A percentile compares a stretch with the other conserved stretches of the same genome.
These are phyloP conservation scores for Neoarius graeffei DNA, from an alignment of 2,113 vertebrate genomes.

Conservation along the genomic window DNA sequence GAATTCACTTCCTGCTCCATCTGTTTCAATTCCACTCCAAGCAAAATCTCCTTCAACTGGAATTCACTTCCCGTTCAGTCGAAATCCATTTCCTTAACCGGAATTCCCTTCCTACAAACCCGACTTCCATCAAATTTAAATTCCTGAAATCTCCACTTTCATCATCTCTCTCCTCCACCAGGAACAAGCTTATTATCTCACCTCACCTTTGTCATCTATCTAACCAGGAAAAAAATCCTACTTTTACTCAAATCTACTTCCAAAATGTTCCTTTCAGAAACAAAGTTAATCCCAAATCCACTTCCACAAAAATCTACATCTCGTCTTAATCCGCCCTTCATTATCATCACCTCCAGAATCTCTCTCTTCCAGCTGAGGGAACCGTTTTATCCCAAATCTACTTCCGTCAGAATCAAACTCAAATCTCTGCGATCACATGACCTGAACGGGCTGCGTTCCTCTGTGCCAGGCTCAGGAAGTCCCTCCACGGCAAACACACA, in stretches of 20 bases:
- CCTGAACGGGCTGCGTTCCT: neutral
- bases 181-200: neutral
- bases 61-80: too few species aligned
- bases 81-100: neutral
- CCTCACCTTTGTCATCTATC: neutral
- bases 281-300: neutral
- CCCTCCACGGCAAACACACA: conserved; percentile 64
- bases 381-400: neutral
- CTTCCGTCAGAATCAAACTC: neutral
- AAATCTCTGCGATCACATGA: neutral
- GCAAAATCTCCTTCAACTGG: neutral
- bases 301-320: too few species aligned
- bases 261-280: neutral
- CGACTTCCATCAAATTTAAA: neutral
- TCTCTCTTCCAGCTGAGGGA: neutral
- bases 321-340: neutral
- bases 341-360: neutral
- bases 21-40: neutral
- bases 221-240: neutral
- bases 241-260: neutral
- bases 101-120: neutral
- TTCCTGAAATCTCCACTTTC: neutral
- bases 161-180: neutral
- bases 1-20: neutral
- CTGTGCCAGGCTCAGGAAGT: conserved; percentile 53